Evolutionary conservation across 2,113 vertebrate genomes (phyloP).

Genomic region (Misgurnus anguillicaudatus): DNA sequence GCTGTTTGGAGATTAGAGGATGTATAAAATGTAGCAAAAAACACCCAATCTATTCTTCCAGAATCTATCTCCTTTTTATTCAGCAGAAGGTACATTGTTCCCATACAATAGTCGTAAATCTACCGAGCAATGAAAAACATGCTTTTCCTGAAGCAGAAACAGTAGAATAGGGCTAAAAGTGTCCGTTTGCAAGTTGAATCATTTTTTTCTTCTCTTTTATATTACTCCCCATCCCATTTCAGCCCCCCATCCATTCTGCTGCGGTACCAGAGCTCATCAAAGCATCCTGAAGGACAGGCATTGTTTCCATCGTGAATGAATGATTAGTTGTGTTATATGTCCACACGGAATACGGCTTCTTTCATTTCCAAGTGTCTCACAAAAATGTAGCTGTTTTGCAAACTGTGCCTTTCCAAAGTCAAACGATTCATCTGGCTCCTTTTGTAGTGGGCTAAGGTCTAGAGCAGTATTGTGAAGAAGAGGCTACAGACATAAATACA

Average conservation of each 20-base stretch:
- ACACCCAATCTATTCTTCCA: slow-evolving; percentile 1
- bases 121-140: not conserved
- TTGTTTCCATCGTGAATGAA: slow-evolving; percentile 28
- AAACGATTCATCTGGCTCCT: not conserved
- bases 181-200: not conserved
- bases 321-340: slow-evolving; percentile 13
- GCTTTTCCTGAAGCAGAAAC: slow-evolving; percentile 10
- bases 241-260: not conserved
- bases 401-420: slow-evolving; percentile 2
- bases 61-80: slow-evolving; percentile 4
- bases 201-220: slow-evolving; percentile 6
- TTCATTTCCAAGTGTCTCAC: slow-evolving; percentile 2
- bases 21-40: slow-evolving; percentile 1
- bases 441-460: not conserved
- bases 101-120: slow-evolving; percentile 27
- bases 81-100: slow-evolving; percentile 9
- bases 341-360: not conserved
- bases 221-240: slow-evolving; percentile 7
- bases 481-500: not conserved
- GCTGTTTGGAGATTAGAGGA: slow-evolving; percentile 15
- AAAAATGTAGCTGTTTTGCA: not conserved
- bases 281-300: slow-evolving; percentile 2
- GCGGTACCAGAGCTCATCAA: slow-evolving; percentile 3
- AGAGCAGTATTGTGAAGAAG: slow-evolving; percentile 4
- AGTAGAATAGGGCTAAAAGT: not conserved